Conservation (phyloP, 2,113 vertebrate genomes). For the Strigops habroptila region DNA sequence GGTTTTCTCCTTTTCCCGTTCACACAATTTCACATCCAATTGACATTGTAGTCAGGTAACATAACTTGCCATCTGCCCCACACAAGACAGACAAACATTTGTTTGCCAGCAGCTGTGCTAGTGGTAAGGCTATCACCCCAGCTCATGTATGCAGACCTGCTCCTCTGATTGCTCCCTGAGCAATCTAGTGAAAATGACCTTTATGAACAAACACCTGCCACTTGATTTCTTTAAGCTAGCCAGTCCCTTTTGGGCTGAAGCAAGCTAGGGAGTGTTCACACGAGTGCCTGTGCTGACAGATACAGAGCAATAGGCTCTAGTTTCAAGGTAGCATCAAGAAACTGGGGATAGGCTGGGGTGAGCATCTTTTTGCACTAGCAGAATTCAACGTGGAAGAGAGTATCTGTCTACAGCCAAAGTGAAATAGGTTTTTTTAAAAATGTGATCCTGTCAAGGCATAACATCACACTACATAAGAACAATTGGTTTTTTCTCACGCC, state of each 20-base stretch:
- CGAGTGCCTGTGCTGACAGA: neutral
- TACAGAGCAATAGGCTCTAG: neutral
- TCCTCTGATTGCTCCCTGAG: slow-evolving; percentile 7
- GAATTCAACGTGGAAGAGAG: neutral
- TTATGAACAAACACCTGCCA: neutral
- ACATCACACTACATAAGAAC: neutral
- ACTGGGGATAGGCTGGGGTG: neutral
- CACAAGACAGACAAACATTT: slow-evolving; percentile 5
- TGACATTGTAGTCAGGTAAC: neutral
- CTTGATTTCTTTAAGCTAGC: neutral
- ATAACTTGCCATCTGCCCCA: neutral
- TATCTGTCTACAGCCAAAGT: neutral
- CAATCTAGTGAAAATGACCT: neutral
- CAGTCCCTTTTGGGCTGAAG: neutral
- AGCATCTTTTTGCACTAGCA: neutral
- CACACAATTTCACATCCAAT: neutral
- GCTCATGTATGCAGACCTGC: neutral
- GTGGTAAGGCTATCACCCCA: neutral
- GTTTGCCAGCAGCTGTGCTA: slow-evolving; percentile 26
- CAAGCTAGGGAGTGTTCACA: neutral
- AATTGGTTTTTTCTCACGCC: neutral
- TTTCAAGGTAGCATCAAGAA: neutral
- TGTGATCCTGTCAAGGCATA: neutral
- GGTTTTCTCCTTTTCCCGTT: neutral
- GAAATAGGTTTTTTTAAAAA: neutral